Percentiles rank a stretch among this genome's conserved stretches.
These are phyloP conservation scores for Etheostoma spectabile DNA, from an alignment of 2,113 vertebrate species.

Conservation along the genomic window DNA sequence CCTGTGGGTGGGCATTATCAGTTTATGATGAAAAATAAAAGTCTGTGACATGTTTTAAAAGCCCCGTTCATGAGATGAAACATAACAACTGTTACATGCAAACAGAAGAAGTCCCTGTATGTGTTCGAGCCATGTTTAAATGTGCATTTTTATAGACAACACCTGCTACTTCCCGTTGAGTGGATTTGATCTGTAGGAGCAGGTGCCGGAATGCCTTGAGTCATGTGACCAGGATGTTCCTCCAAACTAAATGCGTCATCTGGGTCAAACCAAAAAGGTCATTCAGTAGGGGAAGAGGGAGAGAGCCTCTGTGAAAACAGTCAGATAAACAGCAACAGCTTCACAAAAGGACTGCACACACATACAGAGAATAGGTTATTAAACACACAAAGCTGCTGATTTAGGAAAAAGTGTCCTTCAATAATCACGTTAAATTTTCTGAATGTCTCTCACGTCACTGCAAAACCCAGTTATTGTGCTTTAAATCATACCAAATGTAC, in stretches of 20 bases:
- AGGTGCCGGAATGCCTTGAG: slow-evolving; percentile 81
- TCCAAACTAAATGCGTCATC: slow-evolving; percentile 84
- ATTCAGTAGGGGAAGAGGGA: slow-evolving; percentile 57
- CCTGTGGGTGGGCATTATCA: slow-evolving; percentile 54
- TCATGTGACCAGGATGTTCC: slow-evolving; percentile 82
- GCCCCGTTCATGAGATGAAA: slow-evolving; percentile 45
- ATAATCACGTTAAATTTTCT: slow-evolving; percentile 65
- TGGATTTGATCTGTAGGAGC: slow-evolving; percentile 81
- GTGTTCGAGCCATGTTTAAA: slow-evolving; percentile 72
- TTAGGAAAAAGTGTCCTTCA: slow-evolving; percentile 71
- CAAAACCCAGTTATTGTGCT: slow-evolving; percentile 46
- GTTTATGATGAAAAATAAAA: slow-evolving; percentile 53
- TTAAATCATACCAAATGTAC: slow-evolving; percentile 59
- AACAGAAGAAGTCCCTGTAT: slow-evolving; percentile 56
- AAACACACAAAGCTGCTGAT: slow-evolving; percentile 69
- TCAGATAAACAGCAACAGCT: slow-evolving; percentile 61
- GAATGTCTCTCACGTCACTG: slow-evolving; percentile 53
- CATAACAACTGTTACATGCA: slow-evolving; percentile 42
- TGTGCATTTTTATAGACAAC: slow-evolving; percentile 82
- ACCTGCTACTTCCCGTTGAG: slow-evolving; percentile 84
- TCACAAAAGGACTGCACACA: slow-evolving; percentile 63
- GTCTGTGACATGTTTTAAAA: slow-evolving; percentile 54
- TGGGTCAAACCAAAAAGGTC: slow-evolving; percentile 84
- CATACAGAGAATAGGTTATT: slow-evolving; percentile 37
- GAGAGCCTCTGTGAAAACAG: slow-evolving; percentile 62